These are phyloP conservation scores for Oreochromis grahami DNA, from an alignment of 2,797 vertebrate species.

Conservation along the genomic window DNA sequence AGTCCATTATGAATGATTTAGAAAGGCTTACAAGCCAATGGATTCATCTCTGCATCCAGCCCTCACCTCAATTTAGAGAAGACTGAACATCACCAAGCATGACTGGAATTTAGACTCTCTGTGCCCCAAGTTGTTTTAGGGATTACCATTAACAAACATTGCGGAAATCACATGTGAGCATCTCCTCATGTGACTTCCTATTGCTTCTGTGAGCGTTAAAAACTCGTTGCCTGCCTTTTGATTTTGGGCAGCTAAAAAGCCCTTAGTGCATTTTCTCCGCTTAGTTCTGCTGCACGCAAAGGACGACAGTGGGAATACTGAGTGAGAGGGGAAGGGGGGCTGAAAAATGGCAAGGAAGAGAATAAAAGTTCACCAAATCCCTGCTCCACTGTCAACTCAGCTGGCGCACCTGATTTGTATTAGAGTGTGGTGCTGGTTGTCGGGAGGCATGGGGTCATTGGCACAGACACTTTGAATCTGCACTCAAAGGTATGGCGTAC, in stretches of 20 bases:
- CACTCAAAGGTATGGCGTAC: slow-evolving; percentile 50
- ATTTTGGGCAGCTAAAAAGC: slow-evolving; percentile 42
- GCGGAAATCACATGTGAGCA: slow-evolving; percentile 62
- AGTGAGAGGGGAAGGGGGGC: not conserved
- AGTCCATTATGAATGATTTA: slow-evolving; percentile 11
- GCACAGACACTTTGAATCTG: slow-evolving; percentile 31
- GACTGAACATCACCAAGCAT: slow-evolving; percentile 46
- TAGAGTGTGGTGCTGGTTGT: slow-evolving; percentile 46
- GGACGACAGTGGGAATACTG: not conserved
- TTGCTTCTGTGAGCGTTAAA: slow-evolving; percentile 56
- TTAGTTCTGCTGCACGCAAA: slow-evolving; percentile 52
- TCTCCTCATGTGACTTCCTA: slow-evolving; percentile 68
- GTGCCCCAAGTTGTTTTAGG: slow-evolving; percentile 48
- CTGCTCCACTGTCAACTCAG: slow-evolving; percentile 49
- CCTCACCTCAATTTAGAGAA: slow-evolving; percentile 34
- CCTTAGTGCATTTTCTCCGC: slow-evolving; percentile 56
- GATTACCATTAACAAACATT: slow-evolving; percentile 67
- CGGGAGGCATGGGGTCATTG: slow-evolving; percentile 43
- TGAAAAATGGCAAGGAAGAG: not conserved
- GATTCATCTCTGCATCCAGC: slow-evolving; percentile 10
- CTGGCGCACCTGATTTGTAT: slow-evolving; percentile 70
- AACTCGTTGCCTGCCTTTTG: slow-evolving; percentile 33
- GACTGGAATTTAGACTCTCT: slow-evolving; percentile 54
- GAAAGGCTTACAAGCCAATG: not conserved
- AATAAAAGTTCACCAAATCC: slow-evolving; percentile 50